phyloP scores from a whole-genome alignment of 2,888 invertebrate species.

The Pteria penguin region DNA sequence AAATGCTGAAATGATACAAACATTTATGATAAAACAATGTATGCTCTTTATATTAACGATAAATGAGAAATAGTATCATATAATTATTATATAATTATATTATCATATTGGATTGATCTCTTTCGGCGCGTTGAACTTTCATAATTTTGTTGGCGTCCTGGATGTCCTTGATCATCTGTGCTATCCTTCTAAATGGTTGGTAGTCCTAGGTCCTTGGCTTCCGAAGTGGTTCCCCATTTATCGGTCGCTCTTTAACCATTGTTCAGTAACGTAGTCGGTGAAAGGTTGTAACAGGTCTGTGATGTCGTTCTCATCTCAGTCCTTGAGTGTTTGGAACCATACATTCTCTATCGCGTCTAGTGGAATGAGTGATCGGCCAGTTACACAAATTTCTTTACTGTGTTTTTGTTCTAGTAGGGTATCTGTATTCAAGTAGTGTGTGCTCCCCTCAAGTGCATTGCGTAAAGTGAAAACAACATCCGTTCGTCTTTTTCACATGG shows the following conservation, averaged over 20 bases:
- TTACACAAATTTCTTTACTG: not conserved
- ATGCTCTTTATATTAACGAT: no score
- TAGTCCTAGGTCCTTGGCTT: no score
- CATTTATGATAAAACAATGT: no score
- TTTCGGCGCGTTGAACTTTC: no score
- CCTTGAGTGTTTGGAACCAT: slow-evolving; percentile 42
- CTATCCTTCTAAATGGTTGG: no score
- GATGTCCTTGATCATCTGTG: no score
- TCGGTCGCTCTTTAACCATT: slow-evolving; percentile 35
- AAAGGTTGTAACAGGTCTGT: slow-evolving; percentile 9
- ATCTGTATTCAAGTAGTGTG: not conserved
- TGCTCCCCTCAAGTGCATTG: not conserved
- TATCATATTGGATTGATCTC: no score
- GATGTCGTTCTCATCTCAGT: slow-evolving; percentile 16
- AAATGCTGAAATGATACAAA: no score
- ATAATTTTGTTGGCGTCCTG: no score
- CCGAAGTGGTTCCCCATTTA: no score
- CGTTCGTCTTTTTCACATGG: not conserved
- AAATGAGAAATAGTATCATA: no score
- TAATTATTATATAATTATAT: no score
- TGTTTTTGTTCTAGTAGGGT: not conserved
- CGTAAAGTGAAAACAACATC: not conserved
- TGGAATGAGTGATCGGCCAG: slow-evolving; percentile 25
- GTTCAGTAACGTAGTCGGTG: slow-evolving; percentile 40
- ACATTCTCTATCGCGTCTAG: slow-evolving; percentile 31